phyloP scores from a whole-genome alignment of 2,888 invertebrate species.

The Cetonia aurata region DNA sequence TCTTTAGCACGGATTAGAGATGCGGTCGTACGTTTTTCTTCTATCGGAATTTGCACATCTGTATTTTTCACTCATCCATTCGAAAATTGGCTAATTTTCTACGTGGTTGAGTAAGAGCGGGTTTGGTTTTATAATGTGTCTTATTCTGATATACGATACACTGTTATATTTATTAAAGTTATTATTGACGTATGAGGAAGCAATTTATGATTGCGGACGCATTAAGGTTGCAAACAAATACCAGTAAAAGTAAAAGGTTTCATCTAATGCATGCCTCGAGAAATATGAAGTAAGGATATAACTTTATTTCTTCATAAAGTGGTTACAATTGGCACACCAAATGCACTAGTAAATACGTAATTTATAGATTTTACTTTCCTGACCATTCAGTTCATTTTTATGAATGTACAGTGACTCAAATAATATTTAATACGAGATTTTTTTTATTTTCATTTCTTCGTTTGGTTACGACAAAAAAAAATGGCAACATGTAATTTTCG shows the following conservation, averaged over 20 bases:
- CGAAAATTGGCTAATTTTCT: constrained; percentile 34
- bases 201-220: constrained; percentile 13
- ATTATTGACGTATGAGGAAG: constrained; percentile 34
- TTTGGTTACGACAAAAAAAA: too few species aligned
- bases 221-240: constrained; percentile 31
- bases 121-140: constrained; percentile 2
- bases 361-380: constrained; percentile 1
- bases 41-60: neutral
- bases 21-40: neutral
- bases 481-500: too few species aligned
- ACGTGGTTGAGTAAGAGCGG: constrained; percentile 24
- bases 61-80: constrained; percentile 10
- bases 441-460: too few species aligned
- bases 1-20: neutral
- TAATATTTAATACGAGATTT: too few species aligned
- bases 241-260: constrained; percentile 30
- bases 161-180: constrained; percentile 34
- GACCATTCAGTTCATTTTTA: neutral
- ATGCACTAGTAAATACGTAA: neutral
- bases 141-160: constrained; percentile 24
- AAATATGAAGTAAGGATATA: constrained; percentile 18
- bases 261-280: constrained; percentile 7
- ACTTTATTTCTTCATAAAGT: constrained; percentile 16
- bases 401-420: too few species aligned
- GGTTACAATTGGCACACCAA: neutral